Conservation (phyloP, 2,888 invertebrate genomes). For the Plagiodera versicolora region DNA sequence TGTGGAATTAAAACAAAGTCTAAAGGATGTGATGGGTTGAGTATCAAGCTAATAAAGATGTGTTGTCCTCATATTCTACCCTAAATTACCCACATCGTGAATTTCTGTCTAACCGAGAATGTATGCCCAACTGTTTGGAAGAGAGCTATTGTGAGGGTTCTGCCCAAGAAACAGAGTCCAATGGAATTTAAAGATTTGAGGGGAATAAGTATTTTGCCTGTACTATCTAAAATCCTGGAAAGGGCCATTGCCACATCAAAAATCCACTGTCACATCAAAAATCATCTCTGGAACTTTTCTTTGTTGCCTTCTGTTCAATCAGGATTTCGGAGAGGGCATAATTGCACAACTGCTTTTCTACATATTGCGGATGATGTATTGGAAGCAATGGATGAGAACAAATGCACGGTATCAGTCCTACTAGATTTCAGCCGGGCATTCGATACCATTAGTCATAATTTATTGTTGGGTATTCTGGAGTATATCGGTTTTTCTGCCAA, state of each 20-base stretch:
- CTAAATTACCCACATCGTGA: slow-evolving; percentile 12
- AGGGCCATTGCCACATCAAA: no score
- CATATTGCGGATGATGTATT: slow-evolving; percentile 4
- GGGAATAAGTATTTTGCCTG: no score
- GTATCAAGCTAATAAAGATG: slow-evolving; percentile 6
- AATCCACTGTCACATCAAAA: no score
- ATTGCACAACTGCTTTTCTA: slow-evolving; percentile 2
- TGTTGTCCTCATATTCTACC: slow-evolving; percentile 14
- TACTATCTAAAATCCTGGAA: no score
- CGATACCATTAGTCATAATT: no score
- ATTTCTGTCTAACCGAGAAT: slow-evolving; percentile 9
- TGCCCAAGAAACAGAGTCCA: slow-evolving; percentile 1
- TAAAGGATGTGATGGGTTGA: slow-evolving; percentile 8
- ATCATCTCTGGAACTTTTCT: no score
- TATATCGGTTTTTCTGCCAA: no score
- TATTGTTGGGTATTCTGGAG: no score
- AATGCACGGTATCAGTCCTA: not conserved
- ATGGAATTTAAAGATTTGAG: slow-evolving; percentile 4
- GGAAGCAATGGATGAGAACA: not conserved
- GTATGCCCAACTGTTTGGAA: not conserved
- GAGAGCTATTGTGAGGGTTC: not conserved
- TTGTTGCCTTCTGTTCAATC: slow-evolving; percentile 1
- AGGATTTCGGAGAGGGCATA: not conserved
- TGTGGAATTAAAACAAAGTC: slow-evolving; percentile 14
- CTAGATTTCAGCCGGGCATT: slow-evolving; percentile 5